Conservation (phyloP, 2,113 vertebrate genomes). For the Cynoglossus semilaevis region DNA sequence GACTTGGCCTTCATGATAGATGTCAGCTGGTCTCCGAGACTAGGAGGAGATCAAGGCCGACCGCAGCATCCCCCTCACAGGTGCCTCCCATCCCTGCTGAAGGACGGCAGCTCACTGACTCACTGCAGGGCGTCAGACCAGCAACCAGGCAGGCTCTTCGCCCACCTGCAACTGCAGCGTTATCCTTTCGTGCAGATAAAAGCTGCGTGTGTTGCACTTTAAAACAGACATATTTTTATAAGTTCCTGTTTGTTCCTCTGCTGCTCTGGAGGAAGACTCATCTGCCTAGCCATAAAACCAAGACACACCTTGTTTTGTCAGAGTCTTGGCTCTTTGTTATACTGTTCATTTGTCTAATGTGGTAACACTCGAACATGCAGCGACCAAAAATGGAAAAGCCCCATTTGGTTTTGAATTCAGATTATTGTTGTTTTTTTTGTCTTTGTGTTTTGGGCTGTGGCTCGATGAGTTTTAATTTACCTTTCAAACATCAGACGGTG, state of each 20-base stretch:
- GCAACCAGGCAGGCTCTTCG: neutral
- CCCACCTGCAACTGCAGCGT: neutral
- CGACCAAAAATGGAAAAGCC: slow-evolving; percentile 63
- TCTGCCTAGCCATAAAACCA: slow-evolving; percentile 30
- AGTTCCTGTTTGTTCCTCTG: slow-evolving; percentile 53
- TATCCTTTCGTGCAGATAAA: slow-evolving; percentile 3
- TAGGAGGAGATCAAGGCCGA: slow-evolving; percentile 42
- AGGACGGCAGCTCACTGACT: slow-evolving; percentile 24
- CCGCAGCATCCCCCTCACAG: slow-evolving; percentile 55
- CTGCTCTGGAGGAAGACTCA: slow-evolving; percentile 11
- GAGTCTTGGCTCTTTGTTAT: slow-evolving; percentile 24
- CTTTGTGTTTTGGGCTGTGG: slow-evolving; percentile 56
- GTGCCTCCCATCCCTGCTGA: slow-evolving; percentile 51
- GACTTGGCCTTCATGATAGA: slow-evolving; percentile 42
- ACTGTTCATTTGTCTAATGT: slow-evolving; percentile 63
- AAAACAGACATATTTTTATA: slow-evolving; percentile 9
- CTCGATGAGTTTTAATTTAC: slow-evolving; percentile 53
- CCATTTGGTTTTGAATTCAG: slow-evolving; percentile 60
- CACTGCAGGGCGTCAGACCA: neutral
- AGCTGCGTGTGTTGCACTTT: slow-evolving; percentile 1
- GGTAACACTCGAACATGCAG: slow-evolving; percentile 52
- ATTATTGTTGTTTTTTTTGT: slow-evolving; percentile 43
- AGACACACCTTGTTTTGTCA: slow-evolving; percentile 59
- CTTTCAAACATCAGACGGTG: no score
- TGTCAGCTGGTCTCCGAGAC: slow-evolving; percentile 49